Evolutionary conservation across 2,797 vertebrate genomes (phyloP).

Genomic region (Acanthis flammea): DNA sequence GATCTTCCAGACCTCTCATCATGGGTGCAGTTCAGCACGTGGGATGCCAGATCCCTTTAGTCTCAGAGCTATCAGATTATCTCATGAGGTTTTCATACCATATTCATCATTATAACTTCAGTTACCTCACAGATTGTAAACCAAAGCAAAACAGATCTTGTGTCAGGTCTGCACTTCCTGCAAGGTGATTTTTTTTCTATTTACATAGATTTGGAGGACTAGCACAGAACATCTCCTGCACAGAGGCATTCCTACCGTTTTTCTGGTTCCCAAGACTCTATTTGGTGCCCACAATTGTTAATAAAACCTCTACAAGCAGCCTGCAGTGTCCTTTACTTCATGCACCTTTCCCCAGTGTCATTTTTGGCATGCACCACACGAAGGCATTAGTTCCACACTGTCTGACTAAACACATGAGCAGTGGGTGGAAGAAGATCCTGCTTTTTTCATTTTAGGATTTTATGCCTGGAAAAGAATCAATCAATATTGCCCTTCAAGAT

Average conservation of each 20-base stretch:
- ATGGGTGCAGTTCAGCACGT: neutral
- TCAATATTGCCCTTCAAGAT: neutral
- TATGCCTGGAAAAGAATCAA: neutral
- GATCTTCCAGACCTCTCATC: neutral
- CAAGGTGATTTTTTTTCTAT: neutral
- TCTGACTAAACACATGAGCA: neutral
- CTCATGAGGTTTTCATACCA: neutral
- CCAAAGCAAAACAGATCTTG: neutral
- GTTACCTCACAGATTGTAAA: neutral
- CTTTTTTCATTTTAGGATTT: neutral
- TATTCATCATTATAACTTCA: neutral
- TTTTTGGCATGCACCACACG: neutral
- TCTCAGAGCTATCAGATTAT: neutral
- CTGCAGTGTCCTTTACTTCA: neutral
- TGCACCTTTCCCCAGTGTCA: neutral
- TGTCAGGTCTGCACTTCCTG: neutral
- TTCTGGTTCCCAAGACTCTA: neutral
- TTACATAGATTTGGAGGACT: neutral
- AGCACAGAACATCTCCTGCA: neutral
- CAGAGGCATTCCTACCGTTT: neutral
- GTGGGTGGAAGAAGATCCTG: neutral
- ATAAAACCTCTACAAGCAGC: neutral
- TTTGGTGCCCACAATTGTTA: neutral
- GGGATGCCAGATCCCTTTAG: neutral
- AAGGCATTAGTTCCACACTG: neutral